Conservation (phyloP, 2,797 vertebrate genomes). For the Sebastes hubbsi region DNA sequence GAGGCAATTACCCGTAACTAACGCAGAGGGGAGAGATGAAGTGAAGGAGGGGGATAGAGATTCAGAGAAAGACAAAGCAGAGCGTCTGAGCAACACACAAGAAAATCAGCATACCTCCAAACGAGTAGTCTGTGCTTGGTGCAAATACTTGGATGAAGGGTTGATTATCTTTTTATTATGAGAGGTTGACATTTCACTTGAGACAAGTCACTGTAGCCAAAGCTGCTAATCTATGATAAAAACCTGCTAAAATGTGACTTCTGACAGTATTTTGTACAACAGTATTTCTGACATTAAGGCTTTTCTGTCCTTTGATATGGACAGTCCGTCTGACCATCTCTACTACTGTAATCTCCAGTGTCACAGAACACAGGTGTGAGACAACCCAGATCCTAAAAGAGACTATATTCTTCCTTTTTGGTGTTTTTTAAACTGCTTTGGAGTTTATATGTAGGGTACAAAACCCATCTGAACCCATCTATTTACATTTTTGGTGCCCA, state of each 20-base stretch:
- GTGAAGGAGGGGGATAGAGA: slow-evolving; percentile 18
- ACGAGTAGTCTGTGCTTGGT: background rate
- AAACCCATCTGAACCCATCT: background rate
- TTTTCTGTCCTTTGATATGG: background rate
- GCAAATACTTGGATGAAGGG: background rate
- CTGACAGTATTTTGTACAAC: background rate
- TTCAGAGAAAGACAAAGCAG: slow-evolving; percentile 29
- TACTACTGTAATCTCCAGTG: background rate
- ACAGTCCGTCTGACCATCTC: background rate
- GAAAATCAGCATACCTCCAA: slow-evolving; percentile 33
- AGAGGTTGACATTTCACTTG: background rate
- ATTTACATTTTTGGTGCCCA: background rate
- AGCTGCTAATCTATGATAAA: background rate
- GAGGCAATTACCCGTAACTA: slow-evolving; percentile 61
- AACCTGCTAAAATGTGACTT: background rate
- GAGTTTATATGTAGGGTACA: background rate
- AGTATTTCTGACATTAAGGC: background rate
- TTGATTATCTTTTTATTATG: slow-evolving; percentile 16
- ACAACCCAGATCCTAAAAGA: background rate
- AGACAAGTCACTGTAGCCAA: background rate
- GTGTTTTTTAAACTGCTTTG: background rate
- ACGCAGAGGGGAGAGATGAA: slow-evolving; percentile 25
- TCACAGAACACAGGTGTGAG: background rate
- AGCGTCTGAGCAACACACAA: slow-evolving; percentile 1
- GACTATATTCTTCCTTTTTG: background rate